Conservation (phyloP, 2,797 vertebrate species). For the Acanthornis magna region DNA sequence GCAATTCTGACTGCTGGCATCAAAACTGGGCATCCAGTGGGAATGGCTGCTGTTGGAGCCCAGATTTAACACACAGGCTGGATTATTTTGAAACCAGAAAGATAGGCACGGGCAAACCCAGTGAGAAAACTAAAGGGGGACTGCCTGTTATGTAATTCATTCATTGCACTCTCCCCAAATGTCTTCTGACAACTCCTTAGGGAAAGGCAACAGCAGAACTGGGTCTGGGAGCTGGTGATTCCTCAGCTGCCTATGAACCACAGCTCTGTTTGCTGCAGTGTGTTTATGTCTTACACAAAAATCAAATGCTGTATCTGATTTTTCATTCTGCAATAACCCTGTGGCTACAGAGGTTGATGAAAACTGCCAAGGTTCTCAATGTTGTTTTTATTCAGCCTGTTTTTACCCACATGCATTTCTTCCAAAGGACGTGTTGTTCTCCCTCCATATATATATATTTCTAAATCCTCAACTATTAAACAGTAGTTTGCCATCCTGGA, state of each 20-base stretch:
- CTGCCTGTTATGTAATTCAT: background rate
- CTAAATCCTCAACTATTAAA: slow-evolving; percentile 31
- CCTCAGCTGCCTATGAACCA: background rate
- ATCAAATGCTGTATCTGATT: background rate
- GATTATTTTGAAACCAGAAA: background rate
- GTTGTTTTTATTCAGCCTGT: background rate
- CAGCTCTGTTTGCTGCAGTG: background rate
- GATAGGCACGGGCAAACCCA: background rate
- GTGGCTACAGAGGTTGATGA: background rate
- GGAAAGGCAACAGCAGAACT: background rate
- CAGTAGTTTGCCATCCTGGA: slow-evolving; percentile 63
- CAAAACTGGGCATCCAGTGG: background rate
- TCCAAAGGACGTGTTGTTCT: slow-evolving; percentile 3
- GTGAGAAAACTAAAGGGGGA: background rate
- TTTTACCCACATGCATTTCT: background rate
- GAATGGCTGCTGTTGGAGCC: background rate
- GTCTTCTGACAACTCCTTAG: background rate
- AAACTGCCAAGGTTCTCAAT: background rate
- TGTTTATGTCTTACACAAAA: background rate
- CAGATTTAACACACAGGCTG: background rate
- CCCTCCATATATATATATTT: background rate
- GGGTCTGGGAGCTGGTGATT: background rate
- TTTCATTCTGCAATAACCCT: background rate
- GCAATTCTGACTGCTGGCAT: background rate
- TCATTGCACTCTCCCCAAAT: background rate